phyloP scores from a whole-genome alignment of 2,888 invertebrate species.

The Dysmachus trigonus region DNA sequence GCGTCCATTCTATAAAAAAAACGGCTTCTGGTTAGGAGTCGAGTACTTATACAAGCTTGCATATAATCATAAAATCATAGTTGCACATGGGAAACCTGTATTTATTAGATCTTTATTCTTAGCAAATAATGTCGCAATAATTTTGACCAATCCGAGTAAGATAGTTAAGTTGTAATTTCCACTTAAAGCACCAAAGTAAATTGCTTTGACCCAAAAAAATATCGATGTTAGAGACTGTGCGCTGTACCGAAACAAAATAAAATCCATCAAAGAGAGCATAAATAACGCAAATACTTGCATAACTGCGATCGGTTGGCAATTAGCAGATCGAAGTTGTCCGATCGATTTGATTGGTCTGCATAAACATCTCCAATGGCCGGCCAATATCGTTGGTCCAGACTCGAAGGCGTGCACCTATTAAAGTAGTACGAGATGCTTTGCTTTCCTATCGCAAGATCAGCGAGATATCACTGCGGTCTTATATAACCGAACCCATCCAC shows the following conservation, averaged over 20 bases:
- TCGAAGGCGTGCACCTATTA: background rate
- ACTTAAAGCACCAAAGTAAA: background rate
- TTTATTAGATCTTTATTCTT: background rate
- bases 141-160: background rate
- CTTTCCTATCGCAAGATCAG: background rate
- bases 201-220: background rate
- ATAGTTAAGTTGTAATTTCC: background rate
- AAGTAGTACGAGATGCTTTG: background rate
- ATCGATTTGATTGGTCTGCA: constrained; percentile 10
- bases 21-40: background rate
- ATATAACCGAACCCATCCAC: background rate
- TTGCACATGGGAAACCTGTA: background rate
- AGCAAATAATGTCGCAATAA: background rate
- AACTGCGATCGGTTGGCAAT: background rate
- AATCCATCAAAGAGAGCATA: background rate
- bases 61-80: background rate
- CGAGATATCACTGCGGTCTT: background rate
- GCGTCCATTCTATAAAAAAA: no score
- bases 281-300: background rate
- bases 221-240: background rate
- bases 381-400: background rate
- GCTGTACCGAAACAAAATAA: background rate
- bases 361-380: constrained; percentile 3
- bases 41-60: background rate
- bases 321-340: background rate